Evolutionary conservation across 2,888 invertebrate genomes (phyloP).

Genomic region (Ptychoptera contaminata): DNA sequence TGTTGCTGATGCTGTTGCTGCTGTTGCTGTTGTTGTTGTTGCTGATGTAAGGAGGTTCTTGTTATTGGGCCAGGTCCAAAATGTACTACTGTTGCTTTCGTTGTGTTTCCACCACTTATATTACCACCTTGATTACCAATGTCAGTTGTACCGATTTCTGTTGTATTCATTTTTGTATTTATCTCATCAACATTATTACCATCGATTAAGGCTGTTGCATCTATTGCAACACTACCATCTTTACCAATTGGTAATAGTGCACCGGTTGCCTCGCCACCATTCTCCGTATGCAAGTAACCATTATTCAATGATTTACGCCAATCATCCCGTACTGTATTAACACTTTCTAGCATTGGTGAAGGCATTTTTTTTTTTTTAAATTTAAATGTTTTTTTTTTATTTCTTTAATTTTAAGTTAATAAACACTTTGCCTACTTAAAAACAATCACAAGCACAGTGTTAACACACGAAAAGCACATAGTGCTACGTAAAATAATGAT

Average conservation of each 20-base stretch:
- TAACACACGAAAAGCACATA: no score
- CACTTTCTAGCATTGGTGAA: no score
- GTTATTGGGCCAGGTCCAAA: constrained; percentile 15
- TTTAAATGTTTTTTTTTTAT: no score
- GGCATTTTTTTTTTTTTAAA: no score
- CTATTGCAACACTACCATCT: background rate
- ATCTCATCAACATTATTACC: constrained; percentile 9
- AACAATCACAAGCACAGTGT: no score
- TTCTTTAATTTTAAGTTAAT: no score
- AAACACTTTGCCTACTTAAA: no score
- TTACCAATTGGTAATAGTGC: background rate
- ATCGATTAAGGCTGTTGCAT: constrained; percentile 11
- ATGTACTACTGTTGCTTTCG: constrained; percentile 27
- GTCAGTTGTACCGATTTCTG: constrained; percentile 3
- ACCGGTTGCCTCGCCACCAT: constrained; percentile 11
- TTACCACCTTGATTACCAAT: constrained; percentile 3
- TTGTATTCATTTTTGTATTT: constrained; percentile 8
- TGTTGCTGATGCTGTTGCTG: constrained; percentile 7
- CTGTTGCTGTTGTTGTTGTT: constrained; percentile 3
- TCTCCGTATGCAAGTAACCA: constrained; percentile 24
- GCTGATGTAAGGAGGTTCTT: constrained; percentile 14
- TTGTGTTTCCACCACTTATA: constrained; percentile 15
- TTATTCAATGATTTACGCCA: constrained; percentile 22
- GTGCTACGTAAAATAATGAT: no score
- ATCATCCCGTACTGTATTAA: background rate